Evolutionary conservation across 2,888 invertebrate species (phyloP).

Genomic region (Diarsia mendica): DNA sequence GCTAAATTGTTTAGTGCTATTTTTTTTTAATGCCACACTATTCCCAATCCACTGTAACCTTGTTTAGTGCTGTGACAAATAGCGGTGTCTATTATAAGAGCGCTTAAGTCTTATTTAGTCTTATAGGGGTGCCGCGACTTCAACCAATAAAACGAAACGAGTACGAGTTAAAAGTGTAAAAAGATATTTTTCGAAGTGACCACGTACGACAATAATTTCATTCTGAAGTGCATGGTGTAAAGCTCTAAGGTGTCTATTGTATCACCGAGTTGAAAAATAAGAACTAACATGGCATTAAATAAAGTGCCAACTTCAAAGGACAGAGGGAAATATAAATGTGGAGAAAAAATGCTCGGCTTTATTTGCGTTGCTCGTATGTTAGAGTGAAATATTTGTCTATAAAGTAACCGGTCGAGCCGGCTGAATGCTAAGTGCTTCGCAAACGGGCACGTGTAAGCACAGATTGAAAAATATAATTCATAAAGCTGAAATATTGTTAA

Average conservation of each 20-base stretch:
- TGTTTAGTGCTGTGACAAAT: constrained; percentile 58
- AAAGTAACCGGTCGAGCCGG: constrained; percentile 76
- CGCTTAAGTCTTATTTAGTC: constrained; percentile 45
- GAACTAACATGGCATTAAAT: constrained; percentile 69
- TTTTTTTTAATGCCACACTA: no score
- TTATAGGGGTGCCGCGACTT: constrained; percentile 30
- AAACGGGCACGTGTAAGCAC: constrained; percentile 73
- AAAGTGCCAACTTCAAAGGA: constrained; percentile 74
- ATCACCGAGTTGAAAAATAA: constrained; percentile 54
- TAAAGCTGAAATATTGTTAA: constrained; percentile 59
- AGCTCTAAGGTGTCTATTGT: constrained; percentile 46
- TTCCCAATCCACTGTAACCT: no score
- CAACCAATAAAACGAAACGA: constrained; percentile 35
- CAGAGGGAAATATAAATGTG: constrained; percentile 69
- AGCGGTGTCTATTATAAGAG: constrained; percentile 53
- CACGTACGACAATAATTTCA: constrained; percentile 40
- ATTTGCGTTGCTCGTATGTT: constrained; percentile 76
- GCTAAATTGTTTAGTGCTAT: constrained; percentile 56
- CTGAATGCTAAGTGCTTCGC: constrained; percentile 80
- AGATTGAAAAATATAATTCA: constrained; percentile 72
- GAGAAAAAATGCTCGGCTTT: constrained; percentile 73
- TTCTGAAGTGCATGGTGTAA: constrained; percentile 34
- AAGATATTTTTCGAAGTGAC: constrained; percentile 30
- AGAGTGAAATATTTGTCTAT: constrained; percentile 82
- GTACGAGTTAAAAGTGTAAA: constrained; percentile 12